Evolutionary conservation across 2,797 vertebrate genomes (phyloP).

Genomic region (Malurus leucopterus): DNA sequence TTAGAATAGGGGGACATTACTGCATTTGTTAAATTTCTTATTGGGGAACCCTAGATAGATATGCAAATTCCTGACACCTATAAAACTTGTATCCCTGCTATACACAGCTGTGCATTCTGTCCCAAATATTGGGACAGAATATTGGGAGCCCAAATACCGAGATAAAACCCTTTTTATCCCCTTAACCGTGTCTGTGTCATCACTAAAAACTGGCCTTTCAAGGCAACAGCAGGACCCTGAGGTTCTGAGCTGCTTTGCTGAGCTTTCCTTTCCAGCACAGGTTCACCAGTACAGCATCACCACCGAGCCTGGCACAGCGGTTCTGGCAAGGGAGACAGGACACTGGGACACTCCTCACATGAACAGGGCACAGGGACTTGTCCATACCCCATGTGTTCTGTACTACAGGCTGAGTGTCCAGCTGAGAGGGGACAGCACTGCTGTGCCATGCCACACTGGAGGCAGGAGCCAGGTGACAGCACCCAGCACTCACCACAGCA

Average conservation of each 20-base stretch:
- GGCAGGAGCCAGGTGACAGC: background rate
- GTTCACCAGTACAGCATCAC: too few relatives aligned
- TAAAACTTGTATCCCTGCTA: too few relatives aligned
- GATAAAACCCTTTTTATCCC: too few relatives aligned
- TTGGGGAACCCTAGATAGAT: too few relatives aligned
- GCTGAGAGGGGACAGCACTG: background rate
- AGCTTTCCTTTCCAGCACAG: background rate
- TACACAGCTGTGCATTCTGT: too few relatives aligned
- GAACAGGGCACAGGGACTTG: background rate
- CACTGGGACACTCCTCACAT: background rate
- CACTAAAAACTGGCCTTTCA: too few relatives aligned
- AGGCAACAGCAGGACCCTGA: background rate
- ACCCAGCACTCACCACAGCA: background rate
- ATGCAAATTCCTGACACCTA: too few relatives aligned
- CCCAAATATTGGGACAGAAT: too few relatives aligned
- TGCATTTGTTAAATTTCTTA: too few relatives aligned
- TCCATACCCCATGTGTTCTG: accelerated
- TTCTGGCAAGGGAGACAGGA: background rate
- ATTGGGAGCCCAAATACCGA: too few relatives aligned
- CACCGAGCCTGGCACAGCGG: accelerated
- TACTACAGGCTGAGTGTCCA: accelerated
- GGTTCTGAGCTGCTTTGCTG: background rate
- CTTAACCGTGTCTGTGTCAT: too few relatives aligned
- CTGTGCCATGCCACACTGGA: background rate
- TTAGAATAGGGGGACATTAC: too few relatives aligned